Base-by-base conservation (phyloP, 2,888 invertebrate species). In the Acrobasis repandana region DNA sequence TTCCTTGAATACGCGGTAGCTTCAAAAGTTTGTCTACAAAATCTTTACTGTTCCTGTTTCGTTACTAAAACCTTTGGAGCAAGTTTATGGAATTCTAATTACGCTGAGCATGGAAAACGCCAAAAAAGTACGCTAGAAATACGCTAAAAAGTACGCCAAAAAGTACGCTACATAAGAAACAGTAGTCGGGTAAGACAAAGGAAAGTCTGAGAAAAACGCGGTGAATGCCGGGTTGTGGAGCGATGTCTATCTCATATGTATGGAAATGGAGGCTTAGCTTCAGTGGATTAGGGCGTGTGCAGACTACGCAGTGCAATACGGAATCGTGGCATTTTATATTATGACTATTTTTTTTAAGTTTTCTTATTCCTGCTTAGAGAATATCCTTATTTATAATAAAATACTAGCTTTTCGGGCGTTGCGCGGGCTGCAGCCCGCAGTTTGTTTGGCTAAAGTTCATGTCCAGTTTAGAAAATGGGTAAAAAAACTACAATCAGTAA, bases 191-290 rank as follows among this genome's bases (percentile, higher is more conserved):
- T 51, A 64, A 67, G 67, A 67, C 65, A 67, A 67, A 67, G 63
- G 43, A 59, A 58, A 57, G 63, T 60, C 56, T 49, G 62, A 51
- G 51, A 62, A 63, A 64, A 67, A 65, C 61, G 43, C 33, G 36
- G 64, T 74, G 72, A 71, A 68, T 70, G 67, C 47, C 36, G 63
- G 65, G 66, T 65, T 70, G 70, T 68, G 63, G 63, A 70, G 71
- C 76, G 71, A 67, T 73, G 80, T 79, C 82, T 84, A 76, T 75
- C 88, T 89, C 87, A 86, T 89, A 88, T 89, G 89, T 87, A 89
- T 88, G 88, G 87, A 86, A 88, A 88, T 88, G 73, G 80, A 75
- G 73, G 73, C 73, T 82, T 75, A 80, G 80, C 77, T 38, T 54
- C 38, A 43, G 52, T 36, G 5, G 11, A 14, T 20, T 8, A 54